phyloP scores from a whole-genome alignment of 2,797 vertebrate species.

The Dicrostonyx torquatus region DNA sequence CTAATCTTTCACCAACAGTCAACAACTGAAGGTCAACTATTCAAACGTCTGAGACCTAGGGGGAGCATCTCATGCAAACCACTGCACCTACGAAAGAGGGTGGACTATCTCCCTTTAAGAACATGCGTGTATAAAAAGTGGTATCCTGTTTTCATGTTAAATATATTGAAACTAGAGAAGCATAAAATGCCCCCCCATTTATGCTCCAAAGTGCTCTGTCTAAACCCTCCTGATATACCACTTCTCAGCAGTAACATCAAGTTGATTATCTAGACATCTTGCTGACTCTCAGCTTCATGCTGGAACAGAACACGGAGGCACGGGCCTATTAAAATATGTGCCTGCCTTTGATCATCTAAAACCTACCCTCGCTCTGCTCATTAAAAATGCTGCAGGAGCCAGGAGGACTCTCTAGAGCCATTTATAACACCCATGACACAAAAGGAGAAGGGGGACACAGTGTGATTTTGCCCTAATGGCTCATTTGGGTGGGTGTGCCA shows the following conservation, averaged over 20 bases:
- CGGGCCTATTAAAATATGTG: slow-evolving; percentile 29
- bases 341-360: slow-evolving; percentile 45
- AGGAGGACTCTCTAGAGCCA: not conserved
- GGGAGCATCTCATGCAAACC: not conserved
- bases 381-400: not conserved
- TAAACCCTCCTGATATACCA: not conserved
- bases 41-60: not conserved
- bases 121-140: not conserved
- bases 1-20: not conserved
- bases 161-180: not conserved
- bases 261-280: not conserved
- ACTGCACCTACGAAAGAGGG: no score
- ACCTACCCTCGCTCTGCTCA: slow-evolving; percentile 5
- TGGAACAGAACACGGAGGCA: slow-evolving; percentile 7
- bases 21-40: not conserved
- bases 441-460: not conserved
- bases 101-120: not conserved
- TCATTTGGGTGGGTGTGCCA: not conserved
- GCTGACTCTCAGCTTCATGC: not conserved
- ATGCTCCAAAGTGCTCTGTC: not conserved
- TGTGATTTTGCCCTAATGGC: not conserved
- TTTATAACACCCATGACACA: not conserved
- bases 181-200: not conserved
- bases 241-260: not conserved
- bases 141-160: slow-evolving; percentile 1